These are phyloP conservation scores for Poeciliopsis prolifica DNA, from an alignment of 2,113 vertebrate species.

Conservation along the genomic window DNA sequence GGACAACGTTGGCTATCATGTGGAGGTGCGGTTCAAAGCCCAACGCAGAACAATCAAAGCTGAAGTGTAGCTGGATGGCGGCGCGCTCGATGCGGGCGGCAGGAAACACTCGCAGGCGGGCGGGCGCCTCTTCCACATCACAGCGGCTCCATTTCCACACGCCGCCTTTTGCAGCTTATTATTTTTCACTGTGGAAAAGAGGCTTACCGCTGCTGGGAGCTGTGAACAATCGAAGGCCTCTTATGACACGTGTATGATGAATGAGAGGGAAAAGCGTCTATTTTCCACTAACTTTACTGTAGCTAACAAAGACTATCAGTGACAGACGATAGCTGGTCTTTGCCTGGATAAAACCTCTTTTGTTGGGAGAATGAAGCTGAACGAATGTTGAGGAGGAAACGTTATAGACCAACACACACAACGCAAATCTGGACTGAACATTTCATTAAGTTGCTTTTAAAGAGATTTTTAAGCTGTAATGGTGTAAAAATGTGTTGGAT, in stretches of 20 bases:
- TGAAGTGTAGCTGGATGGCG: conserved; percentile 71
- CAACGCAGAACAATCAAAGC: conserved; percentile 76
- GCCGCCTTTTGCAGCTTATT: conserved; percentile 58
- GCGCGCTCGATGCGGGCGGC: conserved; percentile 65
- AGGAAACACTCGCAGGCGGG: conserved; percentile 66
- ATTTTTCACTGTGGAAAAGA: conserved; percentile 52
- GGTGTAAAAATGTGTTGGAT: too few species aligned
- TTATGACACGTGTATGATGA: conserved; percentile 54
- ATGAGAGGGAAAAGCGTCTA: conserved; percentile 50
- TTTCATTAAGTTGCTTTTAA: conserved; percentile 16
- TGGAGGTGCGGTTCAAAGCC: conserved; percentile 72
- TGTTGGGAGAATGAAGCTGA: conserved; percentile 10
- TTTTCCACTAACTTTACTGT: conserved; percentile 43
- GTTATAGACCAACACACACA: conserved; percentile 16
- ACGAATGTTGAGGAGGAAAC: conserved; percentile 8
- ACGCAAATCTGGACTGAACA: conserved; percentile 24
- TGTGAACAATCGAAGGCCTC: conserved; percentile 50
- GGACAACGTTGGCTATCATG: conserved; percentile 79
- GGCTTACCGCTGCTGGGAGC: conserved; percentile 30
- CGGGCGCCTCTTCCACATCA: conserved; percentile 62
- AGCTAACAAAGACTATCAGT: conserved; percentile 40
- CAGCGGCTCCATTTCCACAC: conserved; percentile 64
- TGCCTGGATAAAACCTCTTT: conserved; percentile 15
- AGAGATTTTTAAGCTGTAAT: too few species aligned
- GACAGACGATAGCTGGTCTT: conserved; percentile 27